Percentiles rank a stretch among this genome's conserved stretches.
Conservation (phyloP, 2,888 invertebrate genomes). For the Pherbina coryleti region DNA sequence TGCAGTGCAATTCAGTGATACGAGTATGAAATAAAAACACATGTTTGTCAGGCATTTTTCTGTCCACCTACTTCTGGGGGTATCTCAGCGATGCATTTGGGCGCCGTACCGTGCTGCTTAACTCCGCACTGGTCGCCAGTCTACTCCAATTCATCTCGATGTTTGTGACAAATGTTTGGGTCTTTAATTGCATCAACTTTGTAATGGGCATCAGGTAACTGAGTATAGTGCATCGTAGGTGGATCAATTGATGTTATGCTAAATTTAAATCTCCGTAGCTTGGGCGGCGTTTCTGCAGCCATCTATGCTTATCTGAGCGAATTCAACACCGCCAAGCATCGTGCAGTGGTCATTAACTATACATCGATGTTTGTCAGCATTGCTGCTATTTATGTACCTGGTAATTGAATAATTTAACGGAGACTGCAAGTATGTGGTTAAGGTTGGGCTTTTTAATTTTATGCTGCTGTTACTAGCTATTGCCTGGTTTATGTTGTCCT, state of each 20-base stretch:
- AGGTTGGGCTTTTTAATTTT: too few relatives aligned
- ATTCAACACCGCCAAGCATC: conserved; percentile 60
- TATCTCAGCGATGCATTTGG: conserved; percentile 61
- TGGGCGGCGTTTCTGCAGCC: conserved; percentile 59
- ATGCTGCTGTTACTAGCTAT: conserved; percentile 48
- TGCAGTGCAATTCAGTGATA: background rate
- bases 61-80: conserved; percentile 64
- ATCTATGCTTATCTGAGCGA: conserved; percentile 62
- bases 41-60: conserved; percentile 54
- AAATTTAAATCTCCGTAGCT: conserved; percentile 45
- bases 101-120: conserved; percentile 57
- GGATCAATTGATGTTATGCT: background rate
- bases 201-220: conserved; percentile 58
- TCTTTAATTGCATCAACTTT: conserved; percentile 60
- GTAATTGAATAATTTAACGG: conserved; percentile 45
- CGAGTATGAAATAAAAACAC: too few relatives aligned
- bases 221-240: background rate
- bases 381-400: conserved; percentile 62
- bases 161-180: conserved; percentile 62
- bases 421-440: too few relatives aligned
- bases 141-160: conserved; percentile 57
- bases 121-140: conserved; percentile 53
- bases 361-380: conserved; percentile 65
- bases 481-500: conserved; percentile 59
- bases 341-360: conserved; percentile 63